A percentile compares a stretch with the other conserved stretches of the same genome.
These are phyloP conservation scores for Platyscapa corneri DNA, from an alignment of 1,140 invertebrate genomes.

Conservation along the genomic window DNA sequence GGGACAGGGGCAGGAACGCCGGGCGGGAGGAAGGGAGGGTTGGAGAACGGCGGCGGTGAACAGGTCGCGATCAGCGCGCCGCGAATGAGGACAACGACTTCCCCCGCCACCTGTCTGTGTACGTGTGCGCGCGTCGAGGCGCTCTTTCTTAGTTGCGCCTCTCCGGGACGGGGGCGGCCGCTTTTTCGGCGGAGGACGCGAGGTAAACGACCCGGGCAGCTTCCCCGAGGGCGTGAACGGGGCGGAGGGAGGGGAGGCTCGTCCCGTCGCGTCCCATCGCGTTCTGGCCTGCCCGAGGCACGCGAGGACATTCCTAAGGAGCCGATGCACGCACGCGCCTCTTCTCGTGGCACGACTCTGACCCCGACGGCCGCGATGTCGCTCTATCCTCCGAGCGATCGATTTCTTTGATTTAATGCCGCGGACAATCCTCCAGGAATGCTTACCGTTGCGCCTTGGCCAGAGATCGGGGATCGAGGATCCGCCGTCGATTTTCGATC, in stretches of 20 bases:
- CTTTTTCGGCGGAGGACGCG: constrained; percentile 30
- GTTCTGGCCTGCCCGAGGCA: not conserved
- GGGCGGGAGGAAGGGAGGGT: no score
- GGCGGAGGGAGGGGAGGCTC: not conserved
- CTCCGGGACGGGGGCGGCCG: constrained; percentile 6
- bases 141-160: not conserved
- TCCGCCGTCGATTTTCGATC: no score
- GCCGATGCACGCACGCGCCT: not conserved
- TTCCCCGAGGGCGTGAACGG: not conserved
- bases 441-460: no score
- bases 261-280: not conserved
- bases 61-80: constrained; percentile 51
- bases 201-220: constrained; percentile 2
- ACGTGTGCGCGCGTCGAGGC: not conserved
- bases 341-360: not conserved
- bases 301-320: not conserved
- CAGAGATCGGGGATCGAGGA: not conserved
- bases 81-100: constrained; percentile 54
- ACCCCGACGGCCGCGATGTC: no score
- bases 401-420: not conserved
- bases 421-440: not conserved
- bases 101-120: constrained; percentile 13
- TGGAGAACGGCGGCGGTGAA: constrained; percentile 38
- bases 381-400: not conserved
- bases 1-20: no score